Conservation (phyloP, 2,888 invertebrate species). For the Odontocolon sp. region DNA sequence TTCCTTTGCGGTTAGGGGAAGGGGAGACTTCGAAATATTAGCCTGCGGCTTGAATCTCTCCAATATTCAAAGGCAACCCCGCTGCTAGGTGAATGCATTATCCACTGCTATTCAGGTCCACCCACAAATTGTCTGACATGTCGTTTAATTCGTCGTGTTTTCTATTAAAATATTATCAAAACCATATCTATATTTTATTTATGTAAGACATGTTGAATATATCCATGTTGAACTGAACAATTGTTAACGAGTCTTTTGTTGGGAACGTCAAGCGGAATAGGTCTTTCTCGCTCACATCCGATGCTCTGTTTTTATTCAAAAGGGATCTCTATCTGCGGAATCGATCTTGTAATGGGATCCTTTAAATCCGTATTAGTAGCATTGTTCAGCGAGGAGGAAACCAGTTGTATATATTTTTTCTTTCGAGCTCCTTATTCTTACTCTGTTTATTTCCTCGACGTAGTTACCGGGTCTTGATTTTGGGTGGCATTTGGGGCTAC, state of each 20-base stretch:
- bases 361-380: slow-evolving; percentile 62
- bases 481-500: slow-evolving; percentile 6
- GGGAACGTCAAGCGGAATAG: neutral
- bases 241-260: slow-evolving; percentile 13
- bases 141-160: too few relatives aligned
- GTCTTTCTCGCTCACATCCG: neutral
- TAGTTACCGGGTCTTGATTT: slow-evolving; percentile 13
- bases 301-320: slow-evolving; percentile 62
- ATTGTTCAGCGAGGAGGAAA: slow-evolving; percentile 47
- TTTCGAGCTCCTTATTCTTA: neutral
- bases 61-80: neutral
- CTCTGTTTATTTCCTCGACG: neutral
- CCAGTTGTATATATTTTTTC: slow-evolving; percentile 8
- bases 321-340: slow-evolving; percentile 58
- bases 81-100: neutral
- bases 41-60: neutral
- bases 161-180: slow-evolving; percentile 2
- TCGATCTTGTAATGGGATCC: slow-evolving; percentile 67
- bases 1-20: neutral
- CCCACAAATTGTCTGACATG: neutral
- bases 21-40: neutral
- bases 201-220: slow-evolving; percentile 9
- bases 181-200: neutral
- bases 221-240: slow-evolving; percentile 6
- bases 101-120: neutral